Base-by-base conservation (phyloP, 1,140 invertebrate genomes). In the Mesaphorura yosii region DNA sequence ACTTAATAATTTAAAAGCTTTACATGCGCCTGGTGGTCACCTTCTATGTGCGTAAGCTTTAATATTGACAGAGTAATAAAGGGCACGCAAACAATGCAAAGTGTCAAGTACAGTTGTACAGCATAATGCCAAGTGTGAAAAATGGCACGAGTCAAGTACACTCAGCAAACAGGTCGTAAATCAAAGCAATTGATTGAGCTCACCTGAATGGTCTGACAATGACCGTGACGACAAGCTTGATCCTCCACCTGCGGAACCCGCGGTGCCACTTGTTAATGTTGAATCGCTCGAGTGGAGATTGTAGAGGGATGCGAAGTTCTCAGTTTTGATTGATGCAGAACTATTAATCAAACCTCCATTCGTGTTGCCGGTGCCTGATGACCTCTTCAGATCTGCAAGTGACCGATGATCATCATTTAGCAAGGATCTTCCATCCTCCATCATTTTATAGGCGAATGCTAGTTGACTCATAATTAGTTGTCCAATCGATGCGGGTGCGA, bases 241-340 rank as follows among this genome's bases (percentile, higher is more conserved):
- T 34, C 55, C 53, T 17, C 31, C 31, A 34, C 31, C 31, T 10
- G 53, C 57, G 22, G 54, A 50, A n/a, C 57, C 57, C 25, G 57
- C 26, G n/a, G 59, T 51, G n/a, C 59, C 58, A n/a, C n/a, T n/a
- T n/a, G n/a, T n/a, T n/a, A n/a, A n/a, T n/a, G n/a, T n/a, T 2
- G 60, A 46, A 2, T 64, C 46, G 12, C 57, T 60, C 0, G 61
- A 58, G 53, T 69, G 68, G 22, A 70, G 54, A 31, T 63, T 66
- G 57, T 70, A 70, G n/a, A 70, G 64, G 12, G 65, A 60, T 19
- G 64, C 59, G 48, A 69, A 70, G 54, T 70, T 68, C 50, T 63
- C 61, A 51, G 57, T 59, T 44, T 63, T 63, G 37, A 59, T 55
- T 7, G 26, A 27, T n/a, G n/a, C n/a, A n/a, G n/a, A n/a, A 22